These are phyloP conservation scores for Rhizoglyphus robini DNA, from an alignment of 1,140 invertebrate species.

Conservation along the genomic window DNA sequence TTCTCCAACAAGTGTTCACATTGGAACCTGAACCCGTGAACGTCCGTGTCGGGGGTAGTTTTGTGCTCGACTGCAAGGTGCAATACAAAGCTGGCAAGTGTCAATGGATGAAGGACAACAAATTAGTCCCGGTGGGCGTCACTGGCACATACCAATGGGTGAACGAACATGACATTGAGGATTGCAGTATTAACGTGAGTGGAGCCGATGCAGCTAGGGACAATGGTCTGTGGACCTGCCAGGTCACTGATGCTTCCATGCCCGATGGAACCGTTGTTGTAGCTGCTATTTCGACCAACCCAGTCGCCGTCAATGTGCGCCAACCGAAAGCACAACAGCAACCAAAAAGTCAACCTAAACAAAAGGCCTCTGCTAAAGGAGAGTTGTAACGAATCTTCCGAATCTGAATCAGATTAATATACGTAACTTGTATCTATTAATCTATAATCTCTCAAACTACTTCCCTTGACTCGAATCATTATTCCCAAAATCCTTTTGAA, in stretches of 20 bases:
- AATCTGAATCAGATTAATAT: too few relatives aligned
- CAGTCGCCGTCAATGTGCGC: neutral
- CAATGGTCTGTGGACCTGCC: constrained; percentile 25
- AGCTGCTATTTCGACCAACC: neutral
- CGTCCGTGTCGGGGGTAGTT: constrained; percentile 9
- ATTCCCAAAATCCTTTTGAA: too few relatives aligned
- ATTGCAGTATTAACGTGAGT: constrained; percentile 23
- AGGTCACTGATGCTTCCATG: constrained; percentile 22
- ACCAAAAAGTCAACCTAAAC: too few relatives aligned
- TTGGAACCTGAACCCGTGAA: constrained; percentile 19
- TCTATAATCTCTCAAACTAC: too few relatives aligned
- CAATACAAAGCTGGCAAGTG: constrained; percentile 23
- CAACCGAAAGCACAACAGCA: too few relatives aligned
- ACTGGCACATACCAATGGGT: constrained; percentile 13
- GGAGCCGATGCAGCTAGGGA: constrained; percentile 16
- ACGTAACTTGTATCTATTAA: too few relatives aligned
- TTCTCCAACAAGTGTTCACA: constrained; percentile 19
- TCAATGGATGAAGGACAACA: constrained; percentile 24
- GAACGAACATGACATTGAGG: constrained; percentile 16
- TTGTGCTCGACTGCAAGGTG: constrained; percentile 24
- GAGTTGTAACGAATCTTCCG: too few relatives aligned
- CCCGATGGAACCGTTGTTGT: neutral
- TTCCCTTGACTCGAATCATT: too few relatives aligned
- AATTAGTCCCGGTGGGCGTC: constrained; percentile 22
- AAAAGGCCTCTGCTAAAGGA: too few relatives aligned